Evolutionary conservation across 2,113 vertebrate genomes (phyloP).

Genomic region (Dipodomys stephensi): DNA sequence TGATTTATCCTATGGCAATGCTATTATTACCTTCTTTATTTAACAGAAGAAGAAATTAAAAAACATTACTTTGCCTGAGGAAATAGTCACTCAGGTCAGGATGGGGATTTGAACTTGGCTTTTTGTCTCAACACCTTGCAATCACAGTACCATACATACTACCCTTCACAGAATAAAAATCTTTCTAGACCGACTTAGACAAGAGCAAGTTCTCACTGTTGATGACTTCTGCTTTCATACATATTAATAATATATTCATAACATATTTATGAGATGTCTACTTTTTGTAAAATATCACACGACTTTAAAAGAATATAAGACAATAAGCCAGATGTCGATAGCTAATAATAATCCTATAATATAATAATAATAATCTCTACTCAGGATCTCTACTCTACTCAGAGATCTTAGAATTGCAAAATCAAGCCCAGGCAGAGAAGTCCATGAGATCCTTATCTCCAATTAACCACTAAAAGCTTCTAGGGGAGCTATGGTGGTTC

Average conservation of each 20-base stretch:
- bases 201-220: background rate
- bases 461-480: too few species aligned
- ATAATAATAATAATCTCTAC: too few species aligned
- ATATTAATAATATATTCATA: background rate
- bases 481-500: too few species aligned
- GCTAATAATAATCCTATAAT: too few species aligned
- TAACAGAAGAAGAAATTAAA: slow-evolving; percentile 29
- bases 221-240: background rate
- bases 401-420: too few species aligned
- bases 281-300: slow-evolving; percentile 14
- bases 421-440: too few species aligned
- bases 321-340: too few species aligned
- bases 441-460: too few species aligned
- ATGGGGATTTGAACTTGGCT: background rate
- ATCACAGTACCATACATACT: background rate
- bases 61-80: slow-evolving; percentile 1
- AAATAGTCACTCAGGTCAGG: background rate
- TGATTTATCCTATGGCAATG: background rate
- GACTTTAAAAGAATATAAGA: background rate
- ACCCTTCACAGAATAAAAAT: background rate
- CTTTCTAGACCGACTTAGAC: background rate
- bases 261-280: background rate
- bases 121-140: background rate
- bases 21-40: slow-evolving; percentile 24
- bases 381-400: too few species aligned